Evolutionary conservation across 2,797 vertebrate species (phyloP).

Genomic region (Amniataba percoides): DNA sequence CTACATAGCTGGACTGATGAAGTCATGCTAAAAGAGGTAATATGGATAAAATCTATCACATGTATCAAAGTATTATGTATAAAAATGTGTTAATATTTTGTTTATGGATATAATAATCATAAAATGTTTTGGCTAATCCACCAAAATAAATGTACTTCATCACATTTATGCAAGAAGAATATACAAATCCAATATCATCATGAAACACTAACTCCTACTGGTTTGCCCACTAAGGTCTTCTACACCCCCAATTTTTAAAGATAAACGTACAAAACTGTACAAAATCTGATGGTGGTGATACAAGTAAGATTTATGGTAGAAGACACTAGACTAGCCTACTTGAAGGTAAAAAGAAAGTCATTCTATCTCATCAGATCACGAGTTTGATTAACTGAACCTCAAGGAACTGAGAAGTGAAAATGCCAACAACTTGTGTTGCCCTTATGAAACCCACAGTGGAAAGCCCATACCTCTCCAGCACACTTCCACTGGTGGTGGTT

Average conservation of each 20-base stretch:
- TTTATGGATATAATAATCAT: not conserved
- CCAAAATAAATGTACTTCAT: slow-evolving; percentile 15
- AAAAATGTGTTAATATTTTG: not conserved
- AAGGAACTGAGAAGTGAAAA: slow-evolving; percentile 7
- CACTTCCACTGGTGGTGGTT: slow-evolving; percentile 89
- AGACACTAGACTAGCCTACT: not conserved
- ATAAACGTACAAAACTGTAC: not conserved
- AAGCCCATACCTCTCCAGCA: slow-evolving; percentile 93
- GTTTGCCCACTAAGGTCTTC: not conserved
- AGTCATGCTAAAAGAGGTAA: slow-evolving; percentile 10
- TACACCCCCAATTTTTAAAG: not conserved
- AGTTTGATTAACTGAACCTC: slow-evolving; percentile 3
- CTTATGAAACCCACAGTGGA: not conserved
- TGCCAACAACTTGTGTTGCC: not conserved
- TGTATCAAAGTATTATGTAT: not conserved
- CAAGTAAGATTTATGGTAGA: not conserved
- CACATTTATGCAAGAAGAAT: not conserved
- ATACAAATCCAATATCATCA: not conserved
- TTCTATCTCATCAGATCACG: not conserved
- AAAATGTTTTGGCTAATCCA: slow-evolving; percentile 4
- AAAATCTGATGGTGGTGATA: not conserved
- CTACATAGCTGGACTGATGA: slow-evolving; percentile 27
- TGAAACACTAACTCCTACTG: not conserved
- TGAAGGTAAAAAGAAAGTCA: slow-evolving; percentile 18
- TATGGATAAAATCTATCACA: slow-evolving; percentile 16